Conservation (phyloP, 2,888 invertebrate species). For the Lomographa bimaculata region DNA sequence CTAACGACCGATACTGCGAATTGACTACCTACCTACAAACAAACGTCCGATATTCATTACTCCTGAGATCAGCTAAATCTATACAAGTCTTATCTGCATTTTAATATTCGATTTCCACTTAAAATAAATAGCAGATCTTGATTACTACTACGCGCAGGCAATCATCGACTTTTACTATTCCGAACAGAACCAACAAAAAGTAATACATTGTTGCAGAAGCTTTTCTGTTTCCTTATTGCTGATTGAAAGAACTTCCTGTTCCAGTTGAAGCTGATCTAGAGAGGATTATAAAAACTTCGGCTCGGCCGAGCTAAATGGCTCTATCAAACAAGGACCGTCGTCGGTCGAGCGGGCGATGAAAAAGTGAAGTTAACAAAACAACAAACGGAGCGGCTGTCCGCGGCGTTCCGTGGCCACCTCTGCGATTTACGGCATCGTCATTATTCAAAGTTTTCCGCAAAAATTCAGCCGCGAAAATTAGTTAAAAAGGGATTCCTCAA, state of each 20-base stretch:
- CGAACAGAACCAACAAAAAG: conserved; percentile 27
- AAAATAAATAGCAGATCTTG: neutral
- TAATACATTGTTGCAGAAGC: conserved; percentile 29
- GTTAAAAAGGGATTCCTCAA: conserved; percentile 64
- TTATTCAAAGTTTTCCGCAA: conserved; percentile 74
- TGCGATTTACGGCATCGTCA: conserved; percentile 69
- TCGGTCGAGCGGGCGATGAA: conserved; percentile 56
- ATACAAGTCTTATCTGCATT: neutral
- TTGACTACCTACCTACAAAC: conserved; percentile 49
- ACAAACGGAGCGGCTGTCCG: conserved; percentile 61
- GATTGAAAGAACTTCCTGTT: conserved; percentile 41
- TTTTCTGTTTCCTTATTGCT: conserved; percentile 36
- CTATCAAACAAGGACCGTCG: conserved; percentile 59
- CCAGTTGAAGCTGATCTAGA: conserved; percentile 33
- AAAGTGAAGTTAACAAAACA: conserved; percentile 69
- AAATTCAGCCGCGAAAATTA: conserved; percentile 60
- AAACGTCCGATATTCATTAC: too few species aligned
- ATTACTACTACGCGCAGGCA: neutral
- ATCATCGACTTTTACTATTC: conserved; percentile 10
- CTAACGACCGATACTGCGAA: conserved; percentile 55
- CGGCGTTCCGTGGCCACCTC: conserved; percentile 66
- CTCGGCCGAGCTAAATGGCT: conserved; percentile 47
- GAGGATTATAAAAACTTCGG: conserved; percentile 35
- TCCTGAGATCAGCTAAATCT: conserved; percentile 13
- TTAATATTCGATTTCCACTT: too few species aligned